These are phyloP conservation scores for Callimorpha dominula DNA, from an alignment of 2,888 invertebrate species.

Conservation along the genomic window DNA sequence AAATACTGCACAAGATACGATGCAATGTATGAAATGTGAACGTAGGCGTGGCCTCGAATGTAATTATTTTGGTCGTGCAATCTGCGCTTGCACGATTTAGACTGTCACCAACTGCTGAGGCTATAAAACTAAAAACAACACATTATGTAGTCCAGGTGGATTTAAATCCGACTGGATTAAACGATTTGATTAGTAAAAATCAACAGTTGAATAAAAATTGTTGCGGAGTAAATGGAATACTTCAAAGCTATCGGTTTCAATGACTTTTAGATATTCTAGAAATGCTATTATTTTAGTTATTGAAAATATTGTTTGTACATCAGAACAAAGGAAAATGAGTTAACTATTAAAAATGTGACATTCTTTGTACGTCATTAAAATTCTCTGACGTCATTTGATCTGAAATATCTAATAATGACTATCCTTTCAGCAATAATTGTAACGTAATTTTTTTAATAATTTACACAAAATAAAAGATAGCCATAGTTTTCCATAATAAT, in stretches of 20 bases:
- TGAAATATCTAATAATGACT: background rate
- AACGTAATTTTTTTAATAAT: too few relatives aligned
- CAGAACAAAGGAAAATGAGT: background rate
- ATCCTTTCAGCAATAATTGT: too few relatives aligned
- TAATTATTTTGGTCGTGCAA: slow-evolving; percentile 74
- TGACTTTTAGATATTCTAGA: background rate
- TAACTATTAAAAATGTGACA: too few relatives aligned
- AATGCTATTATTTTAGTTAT: background rate
- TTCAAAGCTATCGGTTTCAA: background rate
- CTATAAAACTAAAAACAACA: slow-evolving; percentile 32
- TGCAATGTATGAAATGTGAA: slow-evolving; percentile 70
- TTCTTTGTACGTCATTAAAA: background rate
- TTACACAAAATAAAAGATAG: too few relatives aligned
- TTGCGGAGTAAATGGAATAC: background rate
- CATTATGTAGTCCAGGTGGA: slow-evolving; percentile 28
- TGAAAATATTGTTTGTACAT: background rate
- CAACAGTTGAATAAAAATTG: background rate
- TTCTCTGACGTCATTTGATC: background rate
- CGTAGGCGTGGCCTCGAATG: slow-evolving; percentile 78
- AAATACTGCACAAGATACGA: slow-evolving; percentile 33
- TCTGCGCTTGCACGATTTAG: slow-evolving; percentile 35
- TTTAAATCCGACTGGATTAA: slow-evolving; percentile 10
- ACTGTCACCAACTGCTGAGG: slow-evolving; percentile 52
- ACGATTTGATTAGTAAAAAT: background rate
- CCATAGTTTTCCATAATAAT: background rate